phyloP scores from a whole-genome alignment of 2,888 invertebrate genomes.

The Agrotis puta region DNA sequence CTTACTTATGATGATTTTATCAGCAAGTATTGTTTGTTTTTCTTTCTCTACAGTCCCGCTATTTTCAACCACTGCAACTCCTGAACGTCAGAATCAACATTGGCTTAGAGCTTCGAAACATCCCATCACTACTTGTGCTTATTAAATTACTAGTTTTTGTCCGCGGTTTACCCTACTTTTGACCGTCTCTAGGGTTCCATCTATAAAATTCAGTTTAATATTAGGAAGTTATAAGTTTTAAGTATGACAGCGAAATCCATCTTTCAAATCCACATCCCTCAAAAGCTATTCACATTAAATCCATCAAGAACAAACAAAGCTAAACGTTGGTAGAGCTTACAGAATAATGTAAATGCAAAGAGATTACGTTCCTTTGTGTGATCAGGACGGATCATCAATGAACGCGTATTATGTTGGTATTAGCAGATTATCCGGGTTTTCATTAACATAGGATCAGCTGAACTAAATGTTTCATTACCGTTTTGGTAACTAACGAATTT shows the following conservation, averaged over 20 bases:
- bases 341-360: conserved; percentile 26
- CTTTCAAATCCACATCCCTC: background rate
- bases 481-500: background rate
- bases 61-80: too few relatives aligned
- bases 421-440: conserved; percentile 38
- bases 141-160: too few relatives aligned
- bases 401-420: conserved; percentile 34
- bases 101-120: too few relatives aligned
- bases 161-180: too few relatives aligned
- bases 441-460: conserved; percentile 29
- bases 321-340: background rate
- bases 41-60: too few relatives aligned
- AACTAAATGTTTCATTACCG: background rate
- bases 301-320: conserved; percentile 8
- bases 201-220: too few relatives aligned
- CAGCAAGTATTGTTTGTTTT: too few relatives aligned
- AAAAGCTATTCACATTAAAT: conserved; percentile 15
- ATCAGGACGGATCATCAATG: conserved; percentile 34
- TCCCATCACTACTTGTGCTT: too few relatives aligned
- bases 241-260: too few relatives aligned
- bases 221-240: too few relatives aligned
- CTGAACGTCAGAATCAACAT: too few relatives aligned
- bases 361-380: conserved; percentile 40
- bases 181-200: too few relatives aligned
- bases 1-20: background rate